Evolutionary conservation across 2,888 invertebrate genomes (phyloP).

Genomic region (Nemapogon koenigi): DNA sequence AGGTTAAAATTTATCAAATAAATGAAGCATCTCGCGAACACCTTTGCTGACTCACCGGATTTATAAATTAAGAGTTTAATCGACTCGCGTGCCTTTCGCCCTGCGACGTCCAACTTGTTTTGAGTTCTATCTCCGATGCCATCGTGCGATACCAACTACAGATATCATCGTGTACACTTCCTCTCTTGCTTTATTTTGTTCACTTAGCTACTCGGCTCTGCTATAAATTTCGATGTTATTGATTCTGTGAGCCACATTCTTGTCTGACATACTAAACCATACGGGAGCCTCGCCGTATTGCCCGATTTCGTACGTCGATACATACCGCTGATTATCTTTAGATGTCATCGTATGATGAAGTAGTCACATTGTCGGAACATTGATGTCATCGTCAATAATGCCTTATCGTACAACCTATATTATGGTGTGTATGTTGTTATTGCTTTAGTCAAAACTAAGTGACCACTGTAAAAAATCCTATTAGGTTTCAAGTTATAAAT

Average conservation of each 20-base stretch:
- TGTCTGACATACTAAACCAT: slow-evolving; percentile 13
- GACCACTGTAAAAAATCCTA: no score
- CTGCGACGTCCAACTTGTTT: slow-evolving; percentile 20
- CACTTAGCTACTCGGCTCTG: no score
- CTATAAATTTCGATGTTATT: neutral
- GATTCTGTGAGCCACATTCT: slow-evolving; percentile 18
- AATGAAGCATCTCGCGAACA: no score
- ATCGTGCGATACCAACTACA: slow-evolving; percentile 29
- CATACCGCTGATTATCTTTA: slow-evolving; percentile 12
- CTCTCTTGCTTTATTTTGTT: neutral
- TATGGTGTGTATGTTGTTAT: no score
- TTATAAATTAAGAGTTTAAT: neutral
- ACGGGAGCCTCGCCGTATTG: slow-evolving; percentile 3
- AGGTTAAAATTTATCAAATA: no score
- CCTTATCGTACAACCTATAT: slow-evolving; percentile 5
- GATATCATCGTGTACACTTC: slow-evolving; percentile 23
- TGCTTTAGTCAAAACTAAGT: no score
- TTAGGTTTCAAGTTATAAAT: no score
- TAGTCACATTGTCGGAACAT: slow-evolving; percentile 8
- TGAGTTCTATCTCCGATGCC: slow-evolving; percentile 33
- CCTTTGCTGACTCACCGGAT: no score
- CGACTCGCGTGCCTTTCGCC: neutral
- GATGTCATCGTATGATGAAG: slow-evolving; percentile 11
- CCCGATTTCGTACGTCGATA: slow-evolving; percentile 8
- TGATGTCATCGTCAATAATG: slow-evolving; percentile 11